Evolutionary conservation across 2,888 invertebrate genomes (phyloP), one percentile per base, ranked within the genome.

Genomic region (Deilephila porcellus): DNA sequence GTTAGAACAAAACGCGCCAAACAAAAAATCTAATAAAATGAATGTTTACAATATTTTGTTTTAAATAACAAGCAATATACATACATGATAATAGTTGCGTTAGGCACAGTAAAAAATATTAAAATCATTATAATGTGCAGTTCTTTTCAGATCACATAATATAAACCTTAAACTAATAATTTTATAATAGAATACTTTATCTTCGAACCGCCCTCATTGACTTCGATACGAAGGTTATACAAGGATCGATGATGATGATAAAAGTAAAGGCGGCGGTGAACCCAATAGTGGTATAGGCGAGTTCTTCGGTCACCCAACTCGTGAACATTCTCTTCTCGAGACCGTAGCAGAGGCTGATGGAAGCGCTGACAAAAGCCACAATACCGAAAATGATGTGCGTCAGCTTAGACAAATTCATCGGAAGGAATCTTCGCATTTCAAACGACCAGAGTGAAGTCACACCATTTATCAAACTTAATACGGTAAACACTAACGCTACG

Each of bases 401-500:
- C 17, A 90, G 77, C 74, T 90, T 91, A 1, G 88, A 86, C 19
- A 89, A 67, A 72, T 85, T 90, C 3, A 80, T 81, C 6, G 87
- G 86, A 17, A 91, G 73, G 73, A 78, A 82, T 52, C 77, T 82
- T 8, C 90, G 82, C 17, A 88, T 78, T 74, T 90, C 90, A 70
- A 81, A 83, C 1, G 88, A 86, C 81, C 87, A 91, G n/a, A 90
- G 83, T 1, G 91, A 89, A 29, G 87, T 72, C 0, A 89, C 25
- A 0, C 91, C 91, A 64, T 89, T 91, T 70, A 91, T 79, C n/a
- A 91, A 78, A 64, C 88, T 83, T 29, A 86, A 86, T 4, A 81
- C 75, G n/a, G 91, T 91, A 75, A 90, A 90, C 14, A 91, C 85
- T 63, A 91, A 73, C 0, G 91, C 90, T n/a, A 89, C 86, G 3